Evolutionary conservation across 2,888 invertebrate genomes (phyloP).

Genomic region (Sarcophaga rosellei): DNA sequence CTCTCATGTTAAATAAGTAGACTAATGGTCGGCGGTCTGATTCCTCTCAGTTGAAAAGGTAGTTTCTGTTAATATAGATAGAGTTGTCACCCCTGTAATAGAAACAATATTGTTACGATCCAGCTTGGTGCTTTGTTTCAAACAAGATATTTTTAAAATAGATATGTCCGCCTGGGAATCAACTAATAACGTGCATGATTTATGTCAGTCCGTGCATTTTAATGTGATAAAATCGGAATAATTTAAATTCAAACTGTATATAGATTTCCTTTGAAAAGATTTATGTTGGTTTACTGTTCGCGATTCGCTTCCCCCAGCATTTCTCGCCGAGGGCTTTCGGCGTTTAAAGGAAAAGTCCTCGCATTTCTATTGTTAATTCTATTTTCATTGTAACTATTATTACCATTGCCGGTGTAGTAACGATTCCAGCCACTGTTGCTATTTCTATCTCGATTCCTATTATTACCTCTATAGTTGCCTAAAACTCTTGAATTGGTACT

Average conservation of each 20-base stretch:
- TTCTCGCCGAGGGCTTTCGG: too few species aligned
- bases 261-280: too few species aligned
- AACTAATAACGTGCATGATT: not conserved
- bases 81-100: slow-evolving; percentile 12
- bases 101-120: not conserved
- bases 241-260: slow-evolving; percentile 6
- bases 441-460: too few species aligned
- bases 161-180: slow-evolving; percentile 18
- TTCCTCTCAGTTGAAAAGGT: slow-evolving; percentile 31
- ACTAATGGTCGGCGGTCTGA: slow-evolving; percentile 51
- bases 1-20: slow-evolving; percentile 63
- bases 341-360: too few species aligned
- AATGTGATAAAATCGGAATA: slow-evolving; percentile 32
- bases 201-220: slow-evolving; percentile 8
- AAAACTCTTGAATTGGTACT: too few species aligned
- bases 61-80: slow-evolving; percentile 3
- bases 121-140: not conserved
- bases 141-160: slow-evolving; percentile 19
- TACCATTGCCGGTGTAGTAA: too few species aligned
- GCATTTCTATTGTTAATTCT: too few species aligned
- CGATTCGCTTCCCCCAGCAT: not conserved
- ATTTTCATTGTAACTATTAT: not conserved
- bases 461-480: too few species aligned
- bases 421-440: too few species aligned
- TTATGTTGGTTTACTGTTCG: too few species aligned